Percentiles rank a stretch among this genome's conserved stretches.
Evolutionary conservation across 2,888 invertebrate species (phyloP).

Genomic region (Sipha maydis): DNA sequence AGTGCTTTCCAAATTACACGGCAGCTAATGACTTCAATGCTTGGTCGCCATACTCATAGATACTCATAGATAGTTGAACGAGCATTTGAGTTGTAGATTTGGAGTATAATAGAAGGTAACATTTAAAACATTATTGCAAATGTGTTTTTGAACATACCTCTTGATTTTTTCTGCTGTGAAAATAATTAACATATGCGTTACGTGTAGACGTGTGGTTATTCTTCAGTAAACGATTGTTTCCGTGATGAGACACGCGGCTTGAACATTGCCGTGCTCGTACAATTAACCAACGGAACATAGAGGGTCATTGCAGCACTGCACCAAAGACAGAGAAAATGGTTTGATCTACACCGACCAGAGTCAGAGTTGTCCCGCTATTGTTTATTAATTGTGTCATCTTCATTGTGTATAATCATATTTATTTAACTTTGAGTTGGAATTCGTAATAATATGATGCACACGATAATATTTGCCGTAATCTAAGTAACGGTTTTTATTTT

Average conservation of each 20-base stretch:
- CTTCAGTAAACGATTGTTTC: neutral
- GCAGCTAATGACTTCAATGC: neutral
- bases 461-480: neutral
- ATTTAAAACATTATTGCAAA: too few relatives aligned
- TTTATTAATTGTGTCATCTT: constrained; percentile 51
- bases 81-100: neutral
- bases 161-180: neutral
- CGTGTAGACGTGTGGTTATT: neutral
- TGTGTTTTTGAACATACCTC: neutral
- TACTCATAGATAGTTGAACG: neutral
- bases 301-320: constrained; percentile 31
- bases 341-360: constrained; percentile 26
- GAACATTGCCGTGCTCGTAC: neutral
- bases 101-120: neutral
- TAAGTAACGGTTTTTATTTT: neutral
- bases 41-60: neutral
- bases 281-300: constrained; percentile 20
- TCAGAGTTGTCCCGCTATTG: constrained; percentile 18
- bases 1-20: constrained; percentile 45
- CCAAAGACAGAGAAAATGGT: constrained; percentile 22
- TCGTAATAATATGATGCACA: neutral
- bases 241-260: neutral
- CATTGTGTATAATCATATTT: constrained; percentile 12
- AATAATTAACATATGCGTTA: neutral
- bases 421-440: neutral